These are phyloP conservation scores for Thalassarche chlororhynchos DNA, from an alignment of 2,113 vertebrate species.

Conservation along the genomic window DNA sequence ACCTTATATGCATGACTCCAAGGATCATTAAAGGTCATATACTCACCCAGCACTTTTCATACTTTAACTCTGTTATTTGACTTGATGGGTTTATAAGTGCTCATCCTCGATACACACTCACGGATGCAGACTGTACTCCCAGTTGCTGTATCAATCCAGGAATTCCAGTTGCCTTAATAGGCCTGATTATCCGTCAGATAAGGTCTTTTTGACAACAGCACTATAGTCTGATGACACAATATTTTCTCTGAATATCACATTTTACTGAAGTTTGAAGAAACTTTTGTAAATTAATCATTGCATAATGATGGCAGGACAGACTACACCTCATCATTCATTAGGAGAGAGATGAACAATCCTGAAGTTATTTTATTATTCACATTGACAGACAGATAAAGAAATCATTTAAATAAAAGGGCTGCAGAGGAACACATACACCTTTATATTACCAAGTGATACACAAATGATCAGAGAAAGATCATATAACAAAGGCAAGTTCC, in stretches of 20 bases:
- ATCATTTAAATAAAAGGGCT: neutral
- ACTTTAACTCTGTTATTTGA: neutral
- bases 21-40: neutral
- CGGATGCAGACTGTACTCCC: neutral
- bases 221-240: neutral
- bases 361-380: slow-evolving; percentile 12
- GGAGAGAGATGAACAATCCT: neutral
- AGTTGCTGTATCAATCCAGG: neutral
- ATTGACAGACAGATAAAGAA: neutral
- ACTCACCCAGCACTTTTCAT: neutral
- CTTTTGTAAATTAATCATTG: neutral
- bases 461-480: slow-evolving; percentile 42
- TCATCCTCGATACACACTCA: neutral
- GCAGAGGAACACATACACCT: neutral
- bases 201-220: neutral
- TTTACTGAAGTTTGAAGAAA: neutral
- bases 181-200: neutral
- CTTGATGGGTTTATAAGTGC: neutral
- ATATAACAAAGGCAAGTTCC: slow-evolving; percentile 28
- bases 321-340: neutral
- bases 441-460: neutral
- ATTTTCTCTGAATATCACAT: neutral
- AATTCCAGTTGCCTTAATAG: neutral
- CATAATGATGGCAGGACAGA: neutral
- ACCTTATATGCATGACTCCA: neutral